Evolutionary conservation across 2,888 invertebrate species (phyloP).

Genomic region (Girardia tigrina): DNA sequence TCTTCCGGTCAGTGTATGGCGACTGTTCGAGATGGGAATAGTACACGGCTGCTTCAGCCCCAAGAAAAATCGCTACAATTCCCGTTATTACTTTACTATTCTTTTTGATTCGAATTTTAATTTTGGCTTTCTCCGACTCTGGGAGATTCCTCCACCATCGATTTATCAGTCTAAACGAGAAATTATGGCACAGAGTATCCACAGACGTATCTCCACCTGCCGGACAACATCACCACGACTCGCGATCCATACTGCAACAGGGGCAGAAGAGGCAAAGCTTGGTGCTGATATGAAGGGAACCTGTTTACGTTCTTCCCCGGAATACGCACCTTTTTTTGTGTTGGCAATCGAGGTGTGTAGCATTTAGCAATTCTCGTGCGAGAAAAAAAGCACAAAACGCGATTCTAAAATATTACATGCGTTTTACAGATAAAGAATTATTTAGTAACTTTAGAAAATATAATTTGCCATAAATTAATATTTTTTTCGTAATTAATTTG

Average conservation of each 20-base stretch:
- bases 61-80: neutral
- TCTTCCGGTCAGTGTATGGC: neutral
- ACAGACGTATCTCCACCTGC: neutral
- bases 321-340: neutral
- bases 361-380: too few relatives aligned
- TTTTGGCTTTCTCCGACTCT: too few relatives aligned
- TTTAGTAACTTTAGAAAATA: too few relatives aligned
- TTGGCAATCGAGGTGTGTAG: too few relatives aligned
- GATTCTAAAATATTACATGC: neutral
- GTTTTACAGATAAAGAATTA: too few relatives aligned
- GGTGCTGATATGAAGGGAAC: neutral
- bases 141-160: conserved; percentile 24
- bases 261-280: neutral
- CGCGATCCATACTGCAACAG: neutral
- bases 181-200: neutral
- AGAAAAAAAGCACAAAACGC: neutral
- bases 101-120: neutral
- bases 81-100: neutral
- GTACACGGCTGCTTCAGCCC: neutral
- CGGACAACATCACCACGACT: neutral
- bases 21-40: neutral
- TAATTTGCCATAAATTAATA: too few relatives aligned
- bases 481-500: too few relatives aligned
- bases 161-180: neutral
- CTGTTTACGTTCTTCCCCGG: neutral